Evolutionary conservation across 2,113 vertebrate species (phyloP).

Genomic region (Hipposideros armiger): DNA sequence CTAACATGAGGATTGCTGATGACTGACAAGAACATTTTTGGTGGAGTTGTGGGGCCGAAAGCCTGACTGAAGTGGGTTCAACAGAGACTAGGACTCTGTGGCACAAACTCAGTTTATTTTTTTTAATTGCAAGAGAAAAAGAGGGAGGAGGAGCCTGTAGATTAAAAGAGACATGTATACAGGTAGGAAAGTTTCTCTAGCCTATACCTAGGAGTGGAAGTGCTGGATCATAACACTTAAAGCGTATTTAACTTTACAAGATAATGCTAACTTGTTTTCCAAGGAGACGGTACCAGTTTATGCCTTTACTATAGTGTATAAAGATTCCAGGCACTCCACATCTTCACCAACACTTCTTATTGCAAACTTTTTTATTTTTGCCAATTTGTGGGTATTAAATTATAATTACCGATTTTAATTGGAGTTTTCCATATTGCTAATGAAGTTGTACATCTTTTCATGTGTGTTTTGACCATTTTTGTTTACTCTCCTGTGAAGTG

Average conservation of each 20-base stretch:
- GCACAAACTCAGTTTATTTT: constrained; percentile 2
- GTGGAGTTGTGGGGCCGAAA: background rate
- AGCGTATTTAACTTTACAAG: constrained; percentile 27
- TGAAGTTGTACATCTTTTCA: constrained; percentile 43
- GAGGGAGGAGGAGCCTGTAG: background rate
- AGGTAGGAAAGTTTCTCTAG: constrained; percentile 16
- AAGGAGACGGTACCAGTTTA: constrained; percentile 33
- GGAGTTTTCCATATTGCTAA: constrained; percentile 44
- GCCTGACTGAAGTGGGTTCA: background rate
- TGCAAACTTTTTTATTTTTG: constrained; percentile 21
- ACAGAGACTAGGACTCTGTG: constrained; percentile 34
- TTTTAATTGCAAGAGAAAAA: constrained; percentile 19
- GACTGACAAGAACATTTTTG: background rate
- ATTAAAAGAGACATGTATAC: background rate
- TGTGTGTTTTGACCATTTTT: constrained; percentile 29
- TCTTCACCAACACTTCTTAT: background rate
- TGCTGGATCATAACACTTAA: background rate
- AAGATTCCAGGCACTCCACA: constrained; percentile 25
- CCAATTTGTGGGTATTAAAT: constrained; percentile 10
- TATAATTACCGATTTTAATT: constrained; percentile 29
- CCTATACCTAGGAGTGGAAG: constrained; percentile 1
- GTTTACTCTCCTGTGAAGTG: constrained; percentile 22
- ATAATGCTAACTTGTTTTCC: constrained; percentile 24
- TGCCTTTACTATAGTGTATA: background rate
- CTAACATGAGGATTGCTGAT: background rate